Conservation (phyloP, 2,113 vertebrate species). For the Nothocercus julius region DNA sequence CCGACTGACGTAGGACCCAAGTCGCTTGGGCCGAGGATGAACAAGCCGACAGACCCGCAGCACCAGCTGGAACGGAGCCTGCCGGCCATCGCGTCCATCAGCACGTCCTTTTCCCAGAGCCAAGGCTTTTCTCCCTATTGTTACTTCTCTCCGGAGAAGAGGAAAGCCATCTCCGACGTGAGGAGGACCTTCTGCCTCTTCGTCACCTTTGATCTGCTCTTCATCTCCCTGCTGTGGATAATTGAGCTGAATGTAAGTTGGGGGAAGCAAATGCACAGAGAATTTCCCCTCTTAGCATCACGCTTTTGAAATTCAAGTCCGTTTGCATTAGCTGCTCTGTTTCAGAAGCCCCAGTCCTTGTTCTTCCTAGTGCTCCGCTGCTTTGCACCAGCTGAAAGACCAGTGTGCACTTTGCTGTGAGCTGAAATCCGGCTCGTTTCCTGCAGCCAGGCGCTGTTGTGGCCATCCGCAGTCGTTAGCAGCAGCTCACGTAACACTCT, state of each 20-base stretch:
- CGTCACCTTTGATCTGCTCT: slow-evolving; percentile 97
- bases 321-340: accelerated
- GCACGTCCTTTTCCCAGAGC: slow-evolving; percentile 84
- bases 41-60: slow-evolving; percentile 74
- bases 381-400: background rate
- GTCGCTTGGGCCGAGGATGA: slow-evolving; percentile 69
- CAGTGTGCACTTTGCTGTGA: background rate
- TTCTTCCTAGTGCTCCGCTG: background rate
- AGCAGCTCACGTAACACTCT: accelerated
- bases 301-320: background rate
- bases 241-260: slow-evolving; percentile 92
- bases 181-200: slow-evolving; percentile 98
- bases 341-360: background rate
- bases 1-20: background rate
- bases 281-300: background rate
- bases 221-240: slow-evolving; percentile 95
- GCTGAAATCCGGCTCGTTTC: background rate
- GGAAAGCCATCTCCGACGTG: slow-evolving; percentile 90
- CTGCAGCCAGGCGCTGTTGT: background rate
- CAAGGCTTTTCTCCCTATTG: slow-evolving; percentile 80
- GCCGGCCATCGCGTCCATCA: slow-evolving; percentile 89
- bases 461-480: background rate
- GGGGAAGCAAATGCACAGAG: background rate
- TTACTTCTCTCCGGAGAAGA: slow-evolving; percentile 75
- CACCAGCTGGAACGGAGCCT: slow-evolving; percentile 87